These are phyloP conservation scores for Neuroscelio doddi DNA, from an alignment of 2,888 invertebrate species.

Conservation along the genomic window DNA sequence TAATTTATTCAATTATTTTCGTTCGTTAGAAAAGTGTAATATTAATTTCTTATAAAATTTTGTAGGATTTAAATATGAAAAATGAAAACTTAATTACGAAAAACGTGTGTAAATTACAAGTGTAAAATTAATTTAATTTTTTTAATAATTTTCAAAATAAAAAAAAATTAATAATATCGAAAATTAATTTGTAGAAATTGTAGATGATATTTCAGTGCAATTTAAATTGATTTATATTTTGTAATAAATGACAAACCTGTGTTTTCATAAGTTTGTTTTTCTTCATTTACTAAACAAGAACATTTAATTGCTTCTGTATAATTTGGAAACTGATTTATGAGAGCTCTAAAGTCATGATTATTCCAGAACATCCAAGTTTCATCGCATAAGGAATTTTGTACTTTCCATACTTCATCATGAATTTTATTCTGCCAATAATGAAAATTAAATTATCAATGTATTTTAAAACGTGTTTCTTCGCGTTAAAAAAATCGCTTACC, in stretches of 20 bases:
- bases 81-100: no score
- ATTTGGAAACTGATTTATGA: slow-evolving; percentile 3
- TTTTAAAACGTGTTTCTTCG: slow-evolving; percentile 5
- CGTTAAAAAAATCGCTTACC: slow-evolving; percentile 41
- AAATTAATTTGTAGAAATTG: no score
- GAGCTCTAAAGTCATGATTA: slow-evolving; percentile 42
- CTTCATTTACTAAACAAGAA: background rate
- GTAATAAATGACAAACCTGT: background rate
- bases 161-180: no score
- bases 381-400: slow-evolving; percentile 44
- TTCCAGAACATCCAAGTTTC: slow-evolving; percentile 52
- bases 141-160: no score
- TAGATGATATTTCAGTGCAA: no score
- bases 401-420: slow-evolving; percentile 47
- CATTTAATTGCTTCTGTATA: background rate
- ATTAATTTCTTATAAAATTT: no score
- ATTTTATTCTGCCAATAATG: slow-evolving; percentile 48
- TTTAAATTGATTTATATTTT: no score
- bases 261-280: background rate
- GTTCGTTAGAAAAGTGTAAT: no score
- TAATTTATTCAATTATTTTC: no score
- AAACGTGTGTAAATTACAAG: no score
- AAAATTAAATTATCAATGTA: slow-evolving; percentile 9
- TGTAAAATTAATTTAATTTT: no score
- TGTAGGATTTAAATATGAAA: no score